A percentile compares a stretch with the other conserved stretches of the same genome.
These are phyloP conservation scores for Cyphomyrus plagiostoma DNA, from an alignment of 2,113 vertebrate genomes.

Conservation along the genomic window DNA sequence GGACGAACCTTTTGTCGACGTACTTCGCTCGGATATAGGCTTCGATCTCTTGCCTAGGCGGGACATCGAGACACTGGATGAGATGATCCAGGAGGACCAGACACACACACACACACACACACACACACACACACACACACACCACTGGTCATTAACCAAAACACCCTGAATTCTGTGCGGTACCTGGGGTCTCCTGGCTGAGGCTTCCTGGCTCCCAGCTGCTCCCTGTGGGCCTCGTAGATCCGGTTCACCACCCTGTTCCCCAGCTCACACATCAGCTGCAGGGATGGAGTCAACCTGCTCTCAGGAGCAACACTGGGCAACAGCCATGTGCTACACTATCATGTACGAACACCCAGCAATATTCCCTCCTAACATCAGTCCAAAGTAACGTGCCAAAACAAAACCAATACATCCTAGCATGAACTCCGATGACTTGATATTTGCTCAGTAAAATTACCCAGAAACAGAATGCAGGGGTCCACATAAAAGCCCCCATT, in stretches of 20 bases:
- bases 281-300: constrained; percentile 27
- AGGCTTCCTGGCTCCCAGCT: constrained; percentile 78
- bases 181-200: constrained; percentile 64
- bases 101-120: neutral
- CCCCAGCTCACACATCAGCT: constrained; percentile 97
- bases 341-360: neutral
- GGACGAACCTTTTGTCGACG: constrained; percentile 82
- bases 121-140: neutral
- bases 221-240: constrained; percentile 82
- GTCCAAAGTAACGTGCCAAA: neutral
- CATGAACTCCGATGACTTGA: neutral
- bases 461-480: neutral
- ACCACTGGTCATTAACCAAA: neutral
- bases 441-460: neutral
- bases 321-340: neutral
- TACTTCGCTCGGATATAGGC: constrained; percentile 94
- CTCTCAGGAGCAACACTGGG: neutral
- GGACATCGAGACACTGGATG: neutral
- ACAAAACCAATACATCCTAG: neutral
- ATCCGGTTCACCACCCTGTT: constrained; percentile 91
- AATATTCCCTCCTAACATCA: neutral
- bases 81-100: neutral
- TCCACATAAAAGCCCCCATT: neutral
- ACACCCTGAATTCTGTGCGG: neutral
- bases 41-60: constrained; percentile 83